phyloP scores from a whole-genome alignment of 1,140 invertebrate species.

The Philaenus spumarius region DNA sequence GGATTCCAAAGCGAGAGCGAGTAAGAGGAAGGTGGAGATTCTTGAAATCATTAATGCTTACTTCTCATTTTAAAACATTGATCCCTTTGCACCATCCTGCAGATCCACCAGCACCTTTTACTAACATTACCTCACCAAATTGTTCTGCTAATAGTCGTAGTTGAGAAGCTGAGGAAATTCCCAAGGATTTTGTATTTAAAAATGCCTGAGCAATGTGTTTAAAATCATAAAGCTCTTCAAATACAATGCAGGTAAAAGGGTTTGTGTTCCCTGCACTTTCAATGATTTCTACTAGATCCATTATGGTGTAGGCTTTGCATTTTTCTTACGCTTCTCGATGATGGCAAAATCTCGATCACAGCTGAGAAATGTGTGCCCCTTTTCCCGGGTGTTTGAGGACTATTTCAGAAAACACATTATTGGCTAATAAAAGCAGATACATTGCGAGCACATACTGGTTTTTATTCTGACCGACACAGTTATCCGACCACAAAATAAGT shows the following conservation, averaged over 20 bases:
- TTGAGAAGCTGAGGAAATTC: constrained; percentile 5
- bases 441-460: not conserved
- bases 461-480: constrained; percentile 10
- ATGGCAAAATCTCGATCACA: constrained; percentile 6
- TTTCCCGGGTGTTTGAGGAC: constrained; percentile 5
- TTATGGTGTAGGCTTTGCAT: not conserved
- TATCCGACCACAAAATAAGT: constrained; percentile 9
- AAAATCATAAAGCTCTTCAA: constrained; percentile 6
- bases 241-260: constrained; percentile 1
- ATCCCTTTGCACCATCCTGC: constrained; percentile 1
- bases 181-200: not conserved
- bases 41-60: constrained; percentile 4
- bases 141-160: not conserved
- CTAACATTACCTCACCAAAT: constrained; percentile 3
- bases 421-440: constrained; percentile 7
- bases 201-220: constrained; percentile 5
- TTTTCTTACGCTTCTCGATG: constrained; percentile 6
- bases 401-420: not conserved
- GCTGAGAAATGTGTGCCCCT: constrained; percentile 11
- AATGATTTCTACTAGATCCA: constrained; percentile 3
- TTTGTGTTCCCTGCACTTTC: not conserved
- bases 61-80: constrained; percentile 1
- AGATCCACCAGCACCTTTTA: constrained; percentile 8
- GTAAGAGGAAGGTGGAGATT: not conserved
- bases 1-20: not conserved